These are phyloP conservation scores for Lasioglossum figueresi DNA, from an alignment of 2,888 invertebrate species.

Conservation along the genomic window DNA sequence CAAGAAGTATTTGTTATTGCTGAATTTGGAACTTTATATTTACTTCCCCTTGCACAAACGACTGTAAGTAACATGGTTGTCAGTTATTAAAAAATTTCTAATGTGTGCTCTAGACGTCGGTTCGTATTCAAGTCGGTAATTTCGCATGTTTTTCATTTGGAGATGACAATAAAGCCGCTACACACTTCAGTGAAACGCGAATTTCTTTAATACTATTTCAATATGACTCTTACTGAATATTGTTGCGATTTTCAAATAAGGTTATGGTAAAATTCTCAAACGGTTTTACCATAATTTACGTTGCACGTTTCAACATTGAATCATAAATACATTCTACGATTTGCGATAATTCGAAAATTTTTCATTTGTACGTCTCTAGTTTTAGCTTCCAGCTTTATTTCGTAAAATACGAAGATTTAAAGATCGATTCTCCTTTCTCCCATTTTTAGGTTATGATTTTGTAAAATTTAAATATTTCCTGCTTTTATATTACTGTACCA, in stretches of 20 bases:
- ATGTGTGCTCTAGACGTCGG: conserved; percentile 53
- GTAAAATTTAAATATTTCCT: conserved; percentile 41
- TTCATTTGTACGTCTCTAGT: conserved; percentile 8
- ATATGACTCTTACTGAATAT: not conserved
- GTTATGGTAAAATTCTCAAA: conserved; percentile 55
- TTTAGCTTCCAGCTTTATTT: not conserved
- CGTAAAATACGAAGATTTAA: not conserved
- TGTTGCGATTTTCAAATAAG: conserved; percentile 38
- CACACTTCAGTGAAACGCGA: conserved; percentile 5
- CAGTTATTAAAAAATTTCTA: conserved; percentile 56
- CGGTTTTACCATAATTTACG: conserved; percentile 15
- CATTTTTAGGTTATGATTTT: conserved; percentile 68
- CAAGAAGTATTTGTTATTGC: conserved; percentile 33
- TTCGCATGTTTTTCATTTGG: conserved; percentile 54
- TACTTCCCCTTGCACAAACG: conserved; percentile 31
- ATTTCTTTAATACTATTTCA: conserved; percentile 18
- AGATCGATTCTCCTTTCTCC: conserved; percentile 43
- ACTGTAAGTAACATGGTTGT: conserved; percentile 66
- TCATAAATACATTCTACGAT: conserved; percentile 25
- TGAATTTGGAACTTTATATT: conserved; percentile 44
- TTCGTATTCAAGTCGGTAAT: conserved; percentile 46
- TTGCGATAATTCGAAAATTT: conserved; percentile 5
- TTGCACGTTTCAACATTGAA: conserved; percentile 44
- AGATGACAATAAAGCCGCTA: conserved; percentile 43
- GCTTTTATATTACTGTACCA: not conserved